Evolutionary conservation across 2,113 vertebrate species (phyloP), one percentile per base, ranked within the genome.

Genomic region (Pristiophorus japonicus): DNA sequence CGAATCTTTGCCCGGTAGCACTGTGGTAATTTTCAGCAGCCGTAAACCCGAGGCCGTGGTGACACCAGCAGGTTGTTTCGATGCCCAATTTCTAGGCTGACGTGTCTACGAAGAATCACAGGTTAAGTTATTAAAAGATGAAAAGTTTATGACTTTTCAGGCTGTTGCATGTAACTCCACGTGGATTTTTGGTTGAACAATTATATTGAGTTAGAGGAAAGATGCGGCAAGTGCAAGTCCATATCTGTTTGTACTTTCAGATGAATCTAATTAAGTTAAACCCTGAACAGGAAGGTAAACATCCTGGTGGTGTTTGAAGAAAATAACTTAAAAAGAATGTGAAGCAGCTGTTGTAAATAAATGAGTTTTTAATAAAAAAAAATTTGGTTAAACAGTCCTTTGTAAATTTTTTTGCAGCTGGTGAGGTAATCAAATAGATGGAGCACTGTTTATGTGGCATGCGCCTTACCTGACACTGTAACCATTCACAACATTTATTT

Each of bases 401-500:
- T 63, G 34, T 91, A 34, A 63, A 6, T n/a, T 18, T n/a, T 20
- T 63, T 91, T 91, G 88, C 88, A 63, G 88, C 3, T 63, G 59
- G 12, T 38, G n/a, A 91, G 12, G 1, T 91, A 20, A 62, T 6
- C 2, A 59, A 30, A 88, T 34, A 14, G 84, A 47, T 87, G 12
- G 38, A 55, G 45, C 45, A 87, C 20, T 11, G 24, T 87, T 87
- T 12, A 87, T 7, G 27, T 34, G 34, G 59, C 22, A 5, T 18
- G 16, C 59, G 18, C 27, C 55, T 85, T 85, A 85, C 81, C 22
- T 91, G 30, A 91, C 55, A 91, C 59, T 91, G 30, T 20, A 63
- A 18, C 55, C 59, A 91, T 91, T 91, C 55, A 91, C 55, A 62
- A 63, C 6, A 55, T 91, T 91, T 91, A 18, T 91, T 91, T 91